Percentiles rank a stretch among this genome's conserved stretches.
Conservation (phyloP, 2,113 vertebrate species). For the Rhinogobius similis region DNA sequence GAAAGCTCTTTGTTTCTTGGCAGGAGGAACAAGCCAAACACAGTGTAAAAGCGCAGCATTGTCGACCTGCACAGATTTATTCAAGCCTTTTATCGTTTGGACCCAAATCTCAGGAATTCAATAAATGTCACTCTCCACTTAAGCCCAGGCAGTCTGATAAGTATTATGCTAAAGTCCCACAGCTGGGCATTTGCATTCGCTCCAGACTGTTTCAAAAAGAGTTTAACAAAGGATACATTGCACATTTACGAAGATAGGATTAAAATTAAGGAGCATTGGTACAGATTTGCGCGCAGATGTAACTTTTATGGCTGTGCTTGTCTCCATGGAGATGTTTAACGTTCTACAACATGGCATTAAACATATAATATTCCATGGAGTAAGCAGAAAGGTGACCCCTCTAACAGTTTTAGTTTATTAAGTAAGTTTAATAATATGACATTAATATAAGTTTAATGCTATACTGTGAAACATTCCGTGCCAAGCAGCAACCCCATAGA, state of each 20-base stretch:
- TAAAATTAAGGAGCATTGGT: slow-evolving; percentile 10
- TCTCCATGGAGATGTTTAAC: neutral
- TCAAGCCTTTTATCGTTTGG: slow-evolving; percentile 18
- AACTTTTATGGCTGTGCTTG: neutral
- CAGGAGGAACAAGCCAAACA: slow-evolving; percentile 26
- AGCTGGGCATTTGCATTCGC: neutral
- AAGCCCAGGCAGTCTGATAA: neutral
- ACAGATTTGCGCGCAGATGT: neutral
- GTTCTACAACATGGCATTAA: neutral
- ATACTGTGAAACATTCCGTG: too few relatives aligned
- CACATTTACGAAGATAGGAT: slow-evolving; percentile 21
- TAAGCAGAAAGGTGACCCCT: too few relatives aligned
- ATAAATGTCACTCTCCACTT: slow-evolving; percentile 32
- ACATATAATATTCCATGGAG: neutral
- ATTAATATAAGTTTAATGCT: too few relatives aligned
- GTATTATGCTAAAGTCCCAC: slow-evolving; percentile 12
- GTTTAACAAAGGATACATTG: slow-evolving; percentile 17
- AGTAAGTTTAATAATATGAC: too few relatives aligned
- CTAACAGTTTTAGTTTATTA: too few relatives aligned
- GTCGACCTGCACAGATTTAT: slow-evolving; percentile 13
- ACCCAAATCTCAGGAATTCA: slow-evolving; percentile 24
- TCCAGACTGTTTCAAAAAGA: slow-evolving; percentile 6
- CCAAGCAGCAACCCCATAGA: too few relatives aligned
- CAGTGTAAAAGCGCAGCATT: slow-evolving; percentile 3
- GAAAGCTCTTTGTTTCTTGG: slow-evolving; percentile 7